Percentiles rank a stretch among this genome's conserved stretches.
Evolutionary conservation across 2,888 invertebrate species (phyloP).

Genomic region (Lithophane socia): DNA sequence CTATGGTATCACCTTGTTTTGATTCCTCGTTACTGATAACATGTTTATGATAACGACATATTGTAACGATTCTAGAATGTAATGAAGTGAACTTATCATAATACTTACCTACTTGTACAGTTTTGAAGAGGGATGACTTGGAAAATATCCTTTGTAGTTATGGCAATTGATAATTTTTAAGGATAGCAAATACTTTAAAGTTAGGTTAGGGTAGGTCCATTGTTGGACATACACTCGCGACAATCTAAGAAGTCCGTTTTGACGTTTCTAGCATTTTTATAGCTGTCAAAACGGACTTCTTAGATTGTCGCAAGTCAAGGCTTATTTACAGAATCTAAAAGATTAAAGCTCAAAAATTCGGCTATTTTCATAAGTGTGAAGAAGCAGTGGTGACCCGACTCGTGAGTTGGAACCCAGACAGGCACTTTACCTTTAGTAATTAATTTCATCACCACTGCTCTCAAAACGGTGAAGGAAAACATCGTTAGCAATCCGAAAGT

Average conservation of each 20-base stretch:
- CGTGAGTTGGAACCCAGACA: neutral
- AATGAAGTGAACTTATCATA: conserved; percentile 4
- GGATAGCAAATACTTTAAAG: too few species aligned
- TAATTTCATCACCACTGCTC: neutral
- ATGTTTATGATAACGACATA: conserved; percentile 27
- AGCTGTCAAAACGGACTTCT: too few species aligned
- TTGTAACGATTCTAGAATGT: conserved; percentile 43
- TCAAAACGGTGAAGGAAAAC: neutral
- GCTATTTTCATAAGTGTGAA: neutral
- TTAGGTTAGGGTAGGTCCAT: too few species aligned
- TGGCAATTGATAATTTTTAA: neutral
- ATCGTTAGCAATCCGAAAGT: neutral
- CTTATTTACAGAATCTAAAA: neutral
- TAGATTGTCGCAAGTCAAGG: too few species aligned
- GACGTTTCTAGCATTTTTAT: too few species aligned
- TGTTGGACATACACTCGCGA: too few species aligned
- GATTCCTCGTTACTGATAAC: conserved; percentile 49
- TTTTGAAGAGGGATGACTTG: neutral
- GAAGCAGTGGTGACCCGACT: neutral
- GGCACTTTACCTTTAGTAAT: neutral
- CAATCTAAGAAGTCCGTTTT: too few species aligned
- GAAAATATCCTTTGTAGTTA: neutral
- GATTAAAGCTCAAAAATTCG: too few species aligned
- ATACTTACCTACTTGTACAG: conserved; percentile 7
- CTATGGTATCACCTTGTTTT: conserved; percentile 44